These are phyloP conservation scores for Arothron firmamentum DNA, from an alignment of 2,113 vertebrate genomes.

Conservation along the genomic window DNA sequence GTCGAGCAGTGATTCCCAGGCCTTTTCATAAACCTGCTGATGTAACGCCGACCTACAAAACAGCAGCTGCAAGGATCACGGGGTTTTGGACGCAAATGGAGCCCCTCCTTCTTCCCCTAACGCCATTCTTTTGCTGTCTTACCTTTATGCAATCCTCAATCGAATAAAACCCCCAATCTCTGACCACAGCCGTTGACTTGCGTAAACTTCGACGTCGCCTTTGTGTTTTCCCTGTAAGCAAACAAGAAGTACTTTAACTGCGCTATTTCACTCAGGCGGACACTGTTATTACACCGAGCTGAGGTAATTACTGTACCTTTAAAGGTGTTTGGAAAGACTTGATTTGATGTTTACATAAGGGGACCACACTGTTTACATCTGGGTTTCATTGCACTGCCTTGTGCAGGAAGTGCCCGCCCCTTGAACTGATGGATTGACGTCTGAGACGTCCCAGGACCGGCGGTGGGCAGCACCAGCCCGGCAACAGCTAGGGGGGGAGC, in stretches of 20 bases:
- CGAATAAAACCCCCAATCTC: background rate
- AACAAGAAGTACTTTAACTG: conserved; percentile 1
- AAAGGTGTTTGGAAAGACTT: conserved; percentile 9
- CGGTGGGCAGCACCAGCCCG: background rate
- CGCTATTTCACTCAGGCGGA: background rate
- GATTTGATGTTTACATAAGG: conserved; percentile 10
- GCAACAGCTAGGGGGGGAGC: conserved; percentile 1
- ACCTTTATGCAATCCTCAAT: background rate
- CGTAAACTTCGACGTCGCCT: background rate
- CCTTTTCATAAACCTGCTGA: conserved; percentile 67
- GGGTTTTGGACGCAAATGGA: conserved; percentile 37
- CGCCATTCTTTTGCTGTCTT: background rate
- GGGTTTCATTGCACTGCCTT: conserved; percentile 24
- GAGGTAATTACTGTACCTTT: background rate
- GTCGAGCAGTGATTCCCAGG: conserved; percentile 60
- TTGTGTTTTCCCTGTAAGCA: conserved; percentile 3
- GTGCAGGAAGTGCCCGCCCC: conserved; percentile 17
- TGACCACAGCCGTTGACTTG: too few species aligned
- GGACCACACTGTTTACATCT: conserved; percentile 21
- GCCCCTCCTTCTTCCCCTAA: conserved; percentile 11
- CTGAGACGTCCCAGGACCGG: conserved; percentile 1
- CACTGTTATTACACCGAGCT: background rate
- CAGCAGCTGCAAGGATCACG: conserved; percentile 64
- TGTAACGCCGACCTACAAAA: conserved; percentile 71
- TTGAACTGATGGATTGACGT: conserved; percentile 15